Percentiles rank a stretch among this genome's conserved stretches.
phyloP scores from a whole-genome alignment of 2,113 vertebrate species.

The Ia io region DNA sequence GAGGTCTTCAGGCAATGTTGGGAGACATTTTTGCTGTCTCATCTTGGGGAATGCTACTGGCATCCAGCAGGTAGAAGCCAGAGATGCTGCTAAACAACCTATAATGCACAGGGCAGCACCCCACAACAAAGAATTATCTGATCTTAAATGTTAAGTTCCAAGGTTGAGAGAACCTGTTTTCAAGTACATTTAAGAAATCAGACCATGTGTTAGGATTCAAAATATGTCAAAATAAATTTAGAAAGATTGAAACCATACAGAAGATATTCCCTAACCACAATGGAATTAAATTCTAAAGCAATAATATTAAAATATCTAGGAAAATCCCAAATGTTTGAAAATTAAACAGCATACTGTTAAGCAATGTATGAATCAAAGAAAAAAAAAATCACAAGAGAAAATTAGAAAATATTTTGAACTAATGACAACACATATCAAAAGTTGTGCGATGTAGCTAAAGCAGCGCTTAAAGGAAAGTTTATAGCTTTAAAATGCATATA shows the following conservation, averaged over 20 bases:
- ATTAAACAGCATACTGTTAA: not conserved
- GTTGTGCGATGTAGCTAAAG: not conserved
- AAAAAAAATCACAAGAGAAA: not conserved
- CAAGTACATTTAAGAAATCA: not conserved
- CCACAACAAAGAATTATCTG: not conserved
- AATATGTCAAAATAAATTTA: not conserved
- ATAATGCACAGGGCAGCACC: not conserved
- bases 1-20: not conserved
- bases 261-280: not conserved
- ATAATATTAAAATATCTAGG: not conserved
- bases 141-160: not conserved
- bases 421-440: not conserved
- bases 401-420: conserved; percentile 25
- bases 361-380: not conserved
- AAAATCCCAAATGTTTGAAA: not conserved
- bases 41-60: not conserved
- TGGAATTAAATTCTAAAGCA: not conserved
- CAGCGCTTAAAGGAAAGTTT: not conserved
- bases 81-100: not conserved
- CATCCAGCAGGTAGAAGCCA: not conserved
- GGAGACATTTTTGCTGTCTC: not conserved
- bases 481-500: not conserved
- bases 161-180: not conserved
- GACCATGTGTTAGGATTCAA: not conserved
- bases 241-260: not conserved